These are phyloP conservation scores for Eilema depressum DNA, from an alignment of 2,888 invertebrate genomes.

Conservation along the genomic window DNA sequence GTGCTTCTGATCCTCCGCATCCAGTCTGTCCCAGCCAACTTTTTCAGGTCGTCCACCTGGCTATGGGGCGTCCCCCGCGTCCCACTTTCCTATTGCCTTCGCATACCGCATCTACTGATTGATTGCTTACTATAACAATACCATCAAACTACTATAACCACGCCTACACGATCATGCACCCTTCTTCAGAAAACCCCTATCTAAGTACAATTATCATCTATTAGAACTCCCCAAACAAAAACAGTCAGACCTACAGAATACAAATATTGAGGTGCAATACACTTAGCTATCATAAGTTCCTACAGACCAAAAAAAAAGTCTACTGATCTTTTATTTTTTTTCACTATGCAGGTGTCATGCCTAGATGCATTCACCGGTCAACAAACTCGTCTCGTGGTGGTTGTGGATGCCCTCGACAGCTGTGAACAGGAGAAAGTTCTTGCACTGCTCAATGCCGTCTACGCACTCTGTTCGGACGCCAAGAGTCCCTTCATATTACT, in stretches of 20 bases:
- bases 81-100: too few species aligned
- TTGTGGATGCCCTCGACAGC: constrained; percentile 98
- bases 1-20: too few species aligned
- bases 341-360: constrained; percentile 90
- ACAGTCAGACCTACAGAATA: not conserved
- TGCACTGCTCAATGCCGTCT: constrained; percentile 96
- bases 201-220: too few species aligned
- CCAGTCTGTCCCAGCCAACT: too few species aligned
- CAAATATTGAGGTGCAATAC: not conserved
- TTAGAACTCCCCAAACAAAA: too few species aligned
- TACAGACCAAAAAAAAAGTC: not conserved
- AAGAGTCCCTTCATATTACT: constrained; percentile 98
- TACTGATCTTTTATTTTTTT: not conserved
- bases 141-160: too few species aligned
- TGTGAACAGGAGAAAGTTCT: constrained; percentile 99
- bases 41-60: too few species aligned
- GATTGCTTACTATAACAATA: too few species aligned
- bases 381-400: constrained; percentile 97
- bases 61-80: too few species aligned
- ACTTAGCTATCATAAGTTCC: not conserved
- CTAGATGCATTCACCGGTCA: constrained; percentile 97
- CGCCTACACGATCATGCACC: too few species aligned
- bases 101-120: too few species aligned
- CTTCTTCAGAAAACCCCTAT: too few species aligned
- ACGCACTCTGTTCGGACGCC: constrained; percentile 97